Conservation (phyloP, 2,888 invertebrate species). For the Galeruca laticollis region DNA sequence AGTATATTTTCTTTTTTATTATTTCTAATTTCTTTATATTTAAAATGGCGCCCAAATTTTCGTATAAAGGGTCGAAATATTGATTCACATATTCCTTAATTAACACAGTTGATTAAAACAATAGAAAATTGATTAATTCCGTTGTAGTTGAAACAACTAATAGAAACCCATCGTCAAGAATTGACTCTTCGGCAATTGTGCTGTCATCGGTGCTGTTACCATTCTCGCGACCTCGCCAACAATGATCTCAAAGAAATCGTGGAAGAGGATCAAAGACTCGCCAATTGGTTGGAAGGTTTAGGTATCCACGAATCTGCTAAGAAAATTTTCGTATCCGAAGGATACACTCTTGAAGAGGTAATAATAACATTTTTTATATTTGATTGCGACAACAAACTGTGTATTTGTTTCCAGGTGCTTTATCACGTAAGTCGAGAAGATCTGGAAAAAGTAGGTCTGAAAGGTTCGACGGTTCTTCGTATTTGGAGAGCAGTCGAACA, state of each 20-base stretch:
- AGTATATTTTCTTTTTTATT: too few species aligned
- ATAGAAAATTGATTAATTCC: neutral
- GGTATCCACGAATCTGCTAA: slow-evolving; percentile 78
- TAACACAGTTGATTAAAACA: neutral
- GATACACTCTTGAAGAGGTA: slow-evolving; percentile 81
- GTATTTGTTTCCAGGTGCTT: slow-evolving; percentile 68
- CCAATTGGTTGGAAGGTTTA: slow-evolving; percentile 79
- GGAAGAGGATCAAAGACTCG: slow-evolving; percentile 71
- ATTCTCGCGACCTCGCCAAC: slow-evolving; percentile 19
- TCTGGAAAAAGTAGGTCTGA: slow-evolving; percentile 80
- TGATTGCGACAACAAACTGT: neutral
- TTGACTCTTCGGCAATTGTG: slow-evolving; percentile 51
- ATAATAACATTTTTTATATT: slow-evolving; percentile 62
- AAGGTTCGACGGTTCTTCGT: slow-evolving; percentile 85
- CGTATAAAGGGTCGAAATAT: too few species aligned
- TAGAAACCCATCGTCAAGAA: slow-evolving; percentile 56
- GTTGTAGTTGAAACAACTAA: slow-evolving; percentile 57
- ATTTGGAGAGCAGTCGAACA: slow-evolving; percentile 86
- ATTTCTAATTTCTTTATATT: too few species aligned
- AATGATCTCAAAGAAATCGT: slow-evolving; percentile 57
- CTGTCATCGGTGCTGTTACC: slow-evolving; percentile 38
- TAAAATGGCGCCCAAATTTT: too few species aligned
- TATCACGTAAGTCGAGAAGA: slow-evolving; percentile 86
- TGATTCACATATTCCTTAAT: too few species aligned
- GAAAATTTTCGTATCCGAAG: slow-evolving; percentile 77